phyloP scores from a whole-genome alignment of 53 echinoderm and acorn worm species.

The Echinometra lucunter region DNA sequence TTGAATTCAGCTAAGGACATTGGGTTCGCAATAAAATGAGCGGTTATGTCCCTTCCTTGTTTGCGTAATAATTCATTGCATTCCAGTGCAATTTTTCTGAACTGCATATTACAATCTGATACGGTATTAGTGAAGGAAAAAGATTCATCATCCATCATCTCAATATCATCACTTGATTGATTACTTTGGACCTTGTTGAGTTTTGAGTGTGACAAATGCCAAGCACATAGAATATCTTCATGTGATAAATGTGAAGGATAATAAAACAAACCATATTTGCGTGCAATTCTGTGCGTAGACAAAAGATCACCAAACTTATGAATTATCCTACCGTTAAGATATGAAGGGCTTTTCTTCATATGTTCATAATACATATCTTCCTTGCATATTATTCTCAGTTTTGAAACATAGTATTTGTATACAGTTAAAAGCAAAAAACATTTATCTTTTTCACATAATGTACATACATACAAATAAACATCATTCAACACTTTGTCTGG shows the following conservation, averaged over 20 bases:
- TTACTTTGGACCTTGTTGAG: conserved; percentile 21
- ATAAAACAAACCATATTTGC: conserved; percentile 3
- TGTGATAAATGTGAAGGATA: conserved; percentile 38
- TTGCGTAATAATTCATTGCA: conserved; percentile 20
- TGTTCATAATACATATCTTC: not conserved
- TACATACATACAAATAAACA: conserved; percentile 24
- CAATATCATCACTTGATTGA: conserved; percentile 18
- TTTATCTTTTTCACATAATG: conserved; percentile 10
- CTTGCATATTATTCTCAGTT: not conserved
- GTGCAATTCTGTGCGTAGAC: not conserved
- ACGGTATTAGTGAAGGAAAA: not conserved
- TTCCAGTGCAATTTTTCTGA: not conserved
- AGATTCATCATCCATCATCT: conserved; percentile 10
- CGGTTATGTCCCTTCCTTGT: conserved; percentile 30
- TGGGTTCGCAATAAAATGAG: not conserved
- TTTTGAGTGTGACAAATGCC: conserved; percentile 32
- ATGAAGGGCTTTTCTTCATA: conserved; percentile 34
- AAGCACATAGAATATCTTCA: not conserved
- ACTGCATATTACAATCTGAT: conserved; percentile 1
- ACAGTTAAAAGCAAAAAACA: conserved; percentile 16
- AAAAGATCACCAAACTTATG: conserved; percentile 39
- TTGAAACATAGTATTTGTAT: conserved; percentile 23
- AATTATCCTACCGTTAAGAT: conserved; percentile 20
- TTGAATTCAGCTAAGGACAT: conserved; percentile 23
- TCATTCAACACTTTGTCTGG: not conserved